Evolutionary conservation across 1,140 invertebrate genomes (phyloP).

Genomic region (Chymomyza costata): DNA sequence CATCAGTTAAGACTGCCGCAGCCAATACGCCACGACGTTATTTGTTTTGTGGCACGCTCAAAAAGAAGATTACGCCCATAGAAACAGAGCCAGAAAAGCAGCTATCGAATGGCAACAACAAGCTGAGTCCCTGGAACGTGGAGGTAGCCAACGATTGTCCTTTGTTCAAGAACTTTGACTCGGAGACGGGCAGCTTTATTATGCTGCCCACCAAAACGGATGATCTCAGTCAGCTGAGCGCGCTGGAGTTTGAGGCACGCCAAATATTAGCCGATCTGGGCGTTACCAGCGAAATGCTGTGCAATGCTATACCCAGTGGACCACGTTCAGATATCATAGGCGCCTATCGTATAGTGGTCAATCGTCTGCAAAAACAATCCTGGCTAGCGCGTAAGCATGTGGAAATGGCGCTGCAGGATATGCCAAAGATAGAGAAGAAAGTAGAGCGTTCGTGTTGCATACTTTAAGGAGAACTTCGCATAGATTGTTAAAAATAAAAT

Average conservation of each 20-base stretch:
- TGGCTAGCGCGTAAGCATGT: constrained; percentile 69
- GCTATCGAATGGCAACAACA: constrained; percentile 49
- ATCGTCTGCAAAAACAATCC: constrained; percentile 74
- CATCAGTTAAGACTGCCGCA: constrained; percentile 31
- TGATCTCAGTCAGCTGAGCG: constrained; percentile 68
- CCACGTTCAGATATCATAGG: constrained; percentile 76
- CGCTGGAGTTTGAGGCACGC: constrained; percentile 74
- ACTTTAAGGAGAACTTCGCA: constrained; percentile 49
- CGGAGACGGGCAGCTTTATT: constrained; percentile 75
- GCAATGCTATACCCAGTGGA: constrained; percentile 66
- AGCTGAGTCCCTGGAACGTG: constrained; percentile 63
- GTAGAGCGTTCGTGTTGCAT: constrained; percentile 70
- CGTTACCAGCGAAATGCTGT: constrained; percentile 72
- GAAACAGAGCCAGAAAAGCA: constrained; percentile 66
- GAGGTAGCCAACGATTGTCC: constrained; percentile 64
- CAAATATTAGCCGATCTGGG: constrained; percentile 74
- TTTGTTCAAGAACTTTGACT: constrained; percentile 74
- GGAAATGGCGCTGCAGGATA: constrained; percentile 65
- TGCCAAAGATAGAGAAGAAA: constrained; percentile 65
- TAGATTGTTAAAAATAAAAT: constrained; percentile 1
- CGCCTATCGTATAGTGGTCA: constrained; percentile 76
- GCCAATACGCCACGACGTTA: constrained; percentile 45
- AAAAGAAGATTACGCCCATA: constrained; percentile 73
- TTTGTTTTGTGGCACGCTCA: constrained; percentile 63
- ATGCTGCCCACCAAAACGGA: constrained; percentile 75